Conservation (phyloP, 2,888 invertebrate species). For the Caenorhabditis sulstoni region DNA sequence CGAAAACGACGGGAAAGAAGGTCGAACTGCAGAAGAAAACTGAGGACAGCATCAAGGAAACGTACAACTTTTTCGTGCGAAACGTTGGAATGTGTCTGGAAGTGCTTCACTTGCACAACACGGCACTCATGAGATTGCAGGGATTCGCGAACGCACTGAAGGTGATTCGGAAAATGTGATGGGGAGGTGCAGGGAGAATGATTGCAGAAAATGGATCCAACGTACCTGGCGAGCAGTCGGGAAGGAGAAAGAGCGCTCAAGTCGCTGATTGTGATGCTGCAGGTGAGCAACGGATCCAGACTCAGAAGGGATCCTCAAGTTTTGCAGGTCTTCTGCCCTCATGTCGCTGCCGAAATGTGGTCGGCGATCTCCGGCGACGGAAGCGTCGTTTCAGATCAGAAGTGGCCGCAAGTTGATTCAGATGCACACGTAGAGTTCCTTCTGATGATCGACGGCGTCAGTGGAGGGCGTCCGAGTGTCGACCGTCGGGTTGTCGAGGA, state of each 20-base stretch:
- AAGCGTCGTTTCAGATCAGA: conserved; percentile 46
- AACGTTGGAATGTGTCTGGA: conserved; percentile 76
- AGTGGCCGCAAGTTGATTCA: conserved; percentile 75
- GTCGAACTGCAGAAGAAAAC: conserved; percentile 10
- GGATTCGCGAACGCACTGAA: conserved; percentile 74
- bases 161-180: conserved; percentile 48
- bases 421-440: conserved; percentile 73
- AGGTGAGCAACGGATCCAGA: conserved; percentile 60
- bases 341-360: conserved; percentile 52
- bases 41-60: conserved; percentile 66
- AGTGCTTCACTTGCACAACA: conserved; percentile 76
- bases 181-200: too few relatives aligned
- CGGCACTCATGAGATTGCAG: conserved; percentile 73
- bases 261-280: conserved; percentile 77
- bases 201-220: conserved; percentile 73
- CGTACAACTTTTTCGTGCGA: conserved; percentile 76
- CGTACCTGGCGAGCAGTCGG: conserved; percentile 65
- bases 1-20: conserved; percentile 15
- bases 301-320: too few relatives aligned
- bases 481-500: conserved; percentile 66
- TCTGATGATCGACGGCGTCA: conserved; percentile 71
- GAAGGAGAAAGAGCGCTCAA: conserved; percentile 75
- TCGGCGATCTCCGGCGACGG: conserved; percentile 10
- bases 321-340: conserved; percentile 58
- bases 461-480: conserved; percentile 67